These are phyloP conservation scores for Amphimedon queenslandica DNA, from an alignment of 37 sponge, comb jelly and placozoan species.

Conservation along the genomic window DNA sequence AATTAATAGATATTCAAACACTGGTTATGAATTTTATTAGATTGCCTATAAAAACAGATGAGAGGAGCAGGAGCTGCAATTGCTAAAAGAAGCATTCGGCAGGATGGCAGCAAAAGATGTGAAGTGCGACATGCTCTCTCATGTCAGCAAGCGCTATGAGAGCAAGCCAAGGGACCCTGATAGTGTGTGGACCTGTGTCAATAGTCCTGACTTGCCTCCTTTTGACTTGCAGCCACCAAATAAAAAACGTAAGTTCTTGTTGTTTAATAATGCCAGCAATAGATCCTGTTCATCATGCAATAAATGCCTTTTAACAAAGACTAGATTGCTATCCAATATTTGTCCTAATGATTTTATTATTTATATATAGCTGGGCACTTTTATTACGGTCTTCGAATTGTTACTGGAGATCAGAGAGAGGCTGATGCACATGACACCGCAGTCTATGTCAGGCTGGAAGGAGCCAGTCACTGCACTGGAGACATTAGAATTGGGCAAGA, in stretches of 20 bases:
- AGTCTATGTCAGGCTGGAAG: conserved; percentile 5
- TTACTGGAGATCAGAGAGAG: conserved; percentile 13
- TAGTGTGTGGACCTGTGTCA: no score
- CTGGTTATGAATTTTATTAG: no score
- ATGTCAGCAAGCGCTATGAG: no score
- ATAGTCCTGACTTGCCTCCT: neutral
- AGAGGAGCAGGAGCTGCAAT: no score
- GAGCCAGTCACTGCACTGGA: conserved; percentile 18
- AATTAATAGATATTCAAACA: no score
- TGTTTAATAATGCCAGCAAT: neutral
- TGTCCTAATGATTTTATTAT: neutral
- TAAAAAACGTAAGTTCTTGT: neutral
- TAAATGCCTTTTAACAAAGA: no score
- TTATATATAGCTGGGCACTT: neutral
- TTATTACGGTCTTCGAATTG: conserved; percentile 34
- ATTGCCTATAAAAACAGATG: no score
- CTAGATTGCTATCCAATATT: no score
- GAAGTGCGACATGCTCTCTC: no score
- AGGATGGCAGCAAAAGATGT: no score
- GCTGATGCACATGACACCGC: neutral
- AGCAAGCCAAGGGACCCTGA: no score
- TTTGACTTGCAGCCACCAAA: neutral
- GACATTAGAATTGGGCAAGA: neutral
- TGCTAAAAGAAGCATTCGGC: no score
- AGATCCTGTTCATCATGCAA: neutral